Percentiles rank a stretch among this genome's conserved stretches.
phyloP scores from a whole-genome alignment of 1,140 invertebrate species.

The Pantala flavescens region DNA sequence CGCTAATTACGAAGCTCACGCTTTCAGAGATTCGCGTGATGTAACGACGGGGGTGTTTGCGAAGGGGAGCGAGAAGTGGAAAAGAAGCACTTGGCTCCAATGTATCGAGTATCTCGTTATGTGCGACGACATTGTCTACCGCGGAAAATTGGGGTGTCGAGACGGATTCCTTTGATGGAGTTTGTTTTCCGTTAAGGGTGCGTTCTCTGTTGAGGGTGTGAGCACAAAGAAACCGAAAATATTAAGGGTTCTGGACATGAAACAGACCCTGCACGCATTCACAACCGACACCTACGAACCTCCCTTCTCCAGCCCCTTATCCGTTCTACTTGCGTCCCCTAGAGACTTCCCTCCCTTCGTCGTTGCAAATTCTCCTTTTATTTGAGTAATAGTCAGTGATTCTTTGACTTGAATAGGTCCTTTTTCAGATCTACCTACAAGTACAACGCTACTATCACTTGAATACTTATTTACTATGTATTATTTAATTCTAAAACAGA shows the following conservation, averaged over 20 bases:
- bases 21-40: neutral
- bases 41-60: neutral
- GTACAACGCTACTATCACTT: no score
- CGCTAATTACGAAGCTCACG: no score
- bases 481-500: no score
- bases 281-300: neutral
- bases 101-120: neutral
- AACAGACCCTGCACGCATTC: neutral
- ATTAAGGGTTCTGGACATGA: neutral
- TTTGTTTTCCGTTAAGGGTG: neutral
- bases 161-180: no score
- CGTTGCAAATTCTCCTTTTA: neutral
- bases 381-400: no score
- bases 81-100: neutral
- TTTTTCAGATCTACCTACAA: no score
- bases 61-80: neutral
- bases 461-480: no score
- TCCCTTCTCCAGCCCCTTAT: neutral
- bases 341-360: neutral
- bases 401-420: no score
- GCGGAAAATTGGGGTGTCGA: neutral
- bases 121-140: neutral
- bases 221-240: slow-evolving; percentile 2
- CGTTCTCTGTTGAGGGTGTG: neutral
- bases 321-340: neutral